Percentiles rank a stretch among this genome's conserved stretches.
These are phyloP conservation scores for Hemicrepidius hirtus DNA, from an alignment of 2,888 invertebrate genomes.

Conservation along the genomic window DNA sequence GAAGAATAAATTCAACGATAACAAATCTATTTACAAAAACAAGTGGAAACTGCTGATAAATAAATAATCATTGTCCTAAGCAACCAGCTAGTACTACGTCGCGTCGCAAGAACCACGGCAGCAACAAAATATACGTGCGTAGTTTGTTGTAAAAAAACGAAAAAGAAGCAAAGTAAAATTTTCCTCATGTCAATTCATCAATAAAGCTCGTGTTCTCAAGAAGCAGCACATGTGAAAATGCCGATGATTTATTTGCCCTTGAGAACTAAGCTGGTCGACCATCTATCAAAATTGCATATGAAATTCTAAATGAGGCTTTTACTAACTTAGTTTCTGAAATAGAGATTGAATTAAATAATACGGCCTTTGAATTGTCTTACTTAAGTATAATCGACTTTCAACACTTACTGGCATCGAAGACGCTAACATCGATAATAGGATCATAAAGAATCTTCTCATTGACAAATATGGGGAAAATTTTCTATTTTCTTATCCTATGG, in stretches of 20 bases:
- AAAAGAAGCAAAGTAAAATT: slow-evolving; percentile 46
- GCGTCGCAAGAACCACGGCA: not conserved
- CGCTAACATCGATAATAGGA: slow-evolving; percentile 3
- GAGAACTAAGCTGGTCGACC: slow-evolving; percentile 49
- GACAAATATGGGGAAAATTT: slow-evolving; percentile 59
- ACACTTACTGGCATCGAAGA: not conserved
- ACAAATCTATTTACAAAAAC: not conserved
- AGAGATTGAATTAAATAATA: too few species aligned
- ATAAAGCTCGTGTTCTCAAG: slow-evolving; percentile 49
- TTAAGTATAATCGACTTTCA: slow-evolving; percentile 27
- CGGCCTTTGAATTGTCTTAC: slow-evolving; percentile 48
- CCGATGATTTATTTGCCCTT: slow-evolving; percentile 60
- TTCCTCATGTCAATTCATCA: slow-evolving; percentile 55
- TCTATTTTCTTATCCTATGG: slow-evolving; percentile 58
- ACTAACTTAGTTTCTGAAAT: too few species aligned
- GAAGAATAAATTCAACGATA: too few species aligned
- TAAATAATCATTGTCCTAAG: too few species aligned
- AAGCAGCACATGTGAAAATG: slow-evolving; percentile 57
- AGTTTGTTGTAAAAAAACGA: slow-evolving; percentile 9
- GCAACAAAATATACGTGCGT: not conserved
- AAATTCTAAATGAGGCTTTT: too few species aligned
- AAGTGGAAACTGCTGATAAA: not conserved
- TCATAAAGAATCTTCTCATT: slow-evolving; percentile 57
- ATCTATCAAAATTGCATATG: slow-evolving; percentile 46
- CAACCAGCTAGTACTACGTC: too few species aligned